A percentile compares a stretch with the other conserved stretches of the same genome.
Evolutionary conservation across 2,888 invertebrate species (phyloP).

Genomic region (Rhingia campestris): DNA sequence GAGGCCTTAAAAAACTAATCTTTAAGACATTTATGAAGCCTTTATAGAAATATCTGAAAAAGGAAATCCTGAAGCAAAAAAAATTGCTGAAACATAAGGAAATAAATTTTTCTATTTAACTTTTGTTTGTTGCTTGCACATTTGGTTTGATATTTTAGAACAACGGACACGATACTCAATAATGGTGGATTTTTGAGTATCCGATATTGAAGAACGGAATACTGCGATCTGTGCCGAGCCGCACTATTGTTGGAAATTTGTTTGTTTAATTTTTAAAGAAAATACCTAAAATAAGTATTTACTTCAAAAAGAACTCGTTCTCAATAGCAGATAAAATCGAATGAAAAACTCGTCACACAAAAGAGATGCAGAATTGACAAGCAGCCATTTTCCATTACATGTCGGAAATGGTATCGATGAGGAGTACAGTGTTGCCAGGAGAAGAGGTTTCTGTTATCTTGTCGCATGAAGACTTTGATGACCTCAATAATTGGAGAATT

Average conservation of each 20-base stretch:
- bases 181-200: too few relatives aligned
- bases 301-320: constrained; percentile 69
- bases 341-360: constrained; percentile 71
- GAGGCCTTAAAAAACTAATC: constrained; percentile 12
- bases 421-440: constrained; percentile 14
- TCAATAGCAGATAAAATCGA: constrained; percentile 70
- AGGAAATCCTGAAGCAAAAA: constrained; percentile 11
- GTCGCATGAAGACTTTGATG: too few relatives aligned
- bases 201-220: too few relatives aligned
- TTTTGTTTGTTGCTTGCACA: constrained; percentile 25
- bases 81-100: constrained; percentile 25
- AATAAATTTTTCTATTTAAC: constrained; percentile 38
- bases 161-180: too few relatives aligned
- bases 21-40: constrained; percentile 25
- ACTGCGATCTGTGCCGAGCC: too few relatives aligned
- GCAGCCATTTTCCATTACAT: constrained; percentile 65
- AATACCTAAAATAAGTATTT: too few relatives aligned
- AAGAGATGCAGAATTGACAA: constrained; percentile 69
- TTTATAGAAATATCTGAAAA: constrained; percentile 24
- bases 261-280: too few relatives aligned
- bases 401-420: constrained; percentile 14
- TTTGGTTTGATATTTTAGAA: constrained; percentile 47
- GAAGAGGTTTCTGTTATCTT: constrained; percentile 10
- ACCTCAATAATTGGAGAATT: too few relatives aligned
- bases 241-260: too few relatives aligned